phyloP scores from a whole-genome alignment of 2,888 invertebrate species.

The Geotrupes spiniger region DNA sequence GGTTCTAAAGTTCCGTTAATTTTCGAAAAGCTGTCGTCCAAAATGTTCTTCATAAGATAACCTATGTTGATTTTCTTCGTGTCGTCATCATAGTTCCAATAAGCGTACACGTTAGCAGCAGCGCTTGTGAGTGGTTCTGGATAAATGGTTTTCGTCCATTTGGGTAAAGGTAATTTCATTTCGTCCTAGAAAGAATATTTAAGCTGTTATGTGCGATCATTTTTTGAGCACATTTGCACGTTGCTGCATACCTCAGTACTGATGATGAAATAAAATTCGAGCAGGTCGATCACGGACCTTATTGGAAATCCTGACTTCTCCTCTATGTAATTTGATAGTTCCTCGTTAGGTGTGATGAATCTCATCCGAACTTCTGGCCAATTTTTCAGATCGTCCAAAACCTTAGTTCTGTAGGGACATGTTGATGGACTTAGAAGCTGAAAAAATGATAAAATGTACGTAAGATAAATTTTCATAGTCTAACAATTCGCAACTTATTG shows the following conservation, averaged over 20 bases:
- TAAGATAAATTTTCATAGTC: too few relatives aligned
- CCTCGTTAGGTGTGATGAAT: constrained; percentile 31
- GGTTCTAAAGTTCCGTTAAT: constrained; percentile 28
- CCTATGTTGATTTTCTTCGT: constrained; percentile 47
- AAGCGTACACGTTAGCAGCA: constrained; percentile 43
- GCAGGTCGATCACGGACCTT: constrained; percentile 28
- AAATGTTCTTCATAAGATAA: constrained; percentile 39
- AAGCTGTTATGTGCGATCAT: too few relatives aligned
- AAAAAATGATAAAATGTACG: too few relatives aligned
- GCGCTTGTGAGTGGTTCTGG: constrained; percentile 42
- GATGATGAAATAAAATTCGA: constrained; percentile 34
- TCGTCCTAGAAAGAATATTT: constrained; percentile 36
- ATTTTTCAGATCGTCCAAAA: constrained; percentile 23
- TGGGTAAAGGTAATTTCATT: constrained; percentile 45
- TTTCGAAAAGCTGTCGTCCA: constrained; percentile 36
- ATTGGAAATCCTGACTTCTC: constrained; percentile 32
- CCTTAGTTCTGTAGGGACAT: constrained; percentile 26
- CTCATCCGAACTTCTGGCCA: constrained; percentile 26
- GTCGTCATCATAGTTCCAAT: constrained; percentile 38
- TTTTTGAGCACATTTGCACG: background rate
- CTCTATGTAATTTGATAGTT: constrained; percentile 29
- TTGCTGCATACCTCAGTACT: constrained; percentile 31
- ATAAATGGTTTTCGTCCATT: constrained; percentile 48
- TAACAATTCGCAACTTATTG: too few relatives aligned
- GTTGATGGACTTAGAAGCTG: constrained; percentile 31